These are phyloP conservation scores for Pandion haliaetus DNA, from an alignment of 2,113 vertebrate species.

Conservation along the genomic window DNA sequence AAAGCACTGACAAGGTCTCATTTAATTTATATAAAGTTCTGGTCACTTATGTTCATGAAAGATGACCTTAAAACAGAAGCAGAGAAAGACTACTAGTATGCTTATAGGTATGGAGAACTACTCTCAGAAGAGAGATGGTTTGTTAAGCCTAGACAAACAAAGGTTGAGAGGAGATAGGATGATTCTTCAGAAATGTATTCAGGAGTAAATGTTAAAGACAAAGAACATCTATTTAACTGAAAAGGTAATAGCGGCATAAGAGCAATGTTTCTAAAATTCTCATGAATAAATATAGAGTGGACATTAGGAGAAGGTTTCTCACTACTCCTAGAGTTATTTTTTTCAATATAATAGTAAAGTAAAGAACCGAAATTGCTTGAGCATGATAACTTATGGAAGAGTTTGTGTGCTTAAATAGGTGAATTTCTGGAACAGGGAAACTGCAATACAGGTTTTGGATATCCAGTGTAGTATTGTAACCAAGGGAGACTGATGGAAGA, in stretches of 20 bases:
- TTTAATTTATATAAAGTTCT: neutral
- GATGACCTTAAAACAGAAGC: neutral
- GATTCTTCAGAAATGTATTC: neutral
- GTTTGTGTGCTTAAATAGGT: neutral
- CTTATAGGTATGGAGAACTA: neutral
- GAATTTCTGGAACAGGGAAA: neutral
- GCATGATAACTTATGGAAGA: neutral
- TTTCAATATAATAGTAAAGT: neutral
- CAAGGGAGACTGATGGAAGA: neutral
- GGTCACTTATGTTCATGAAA: neutral
- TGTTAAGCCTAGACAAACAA: constrained; percentile 9
- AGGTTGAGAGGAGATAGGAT: neutral
- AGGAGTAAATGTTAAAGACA: neutral
- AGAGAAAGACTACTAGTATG: neutral
- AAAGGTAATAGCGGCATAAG: neutral
- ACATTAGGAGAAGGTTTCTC: neutral
- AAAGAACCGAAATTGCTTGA: neutral
- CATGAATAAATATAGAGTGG: neutral
- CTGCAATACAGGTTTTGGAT: neutral
- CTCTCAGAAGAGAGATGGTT: neutral
- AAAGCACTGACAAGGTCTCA: neutral
- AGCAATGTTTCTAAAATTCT: neutral
- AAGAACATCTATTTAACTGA: neutral
- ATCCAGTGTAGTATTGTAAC: neutral
- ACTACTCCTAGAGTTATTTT: neutral